Evolutionary conservation across 2,113 vertebrate genomes (phyloP).

Genomic region (Thunnus thynnus): DNA sequence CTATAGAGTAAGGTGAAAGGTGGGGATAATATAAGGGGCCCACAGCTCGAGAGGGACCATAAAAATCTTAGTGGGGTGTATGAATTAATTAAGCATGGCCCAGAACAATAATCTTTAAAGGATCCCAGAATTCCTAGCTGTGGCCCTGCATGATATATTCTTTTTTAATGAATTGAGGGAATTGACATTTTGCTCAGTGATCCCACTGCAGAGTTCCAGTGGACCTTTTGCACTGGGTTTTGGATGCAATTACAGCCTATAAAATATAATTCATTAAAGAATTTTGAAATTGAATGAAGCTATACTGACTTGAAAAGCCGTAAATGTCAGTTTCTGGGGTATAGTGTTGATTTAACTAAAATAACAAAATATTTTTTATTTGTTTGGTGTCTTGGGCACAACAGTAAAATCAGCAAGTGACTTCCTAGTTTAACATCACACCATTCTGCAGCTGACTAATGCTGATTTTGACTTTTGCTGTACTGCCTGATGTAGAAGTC

Average conservation of each 20-base stretch:
- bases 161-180: constrained; percentile 77
- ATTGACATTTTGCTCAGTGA: constrained; percentile 32
- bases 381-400: neutral
- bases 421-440: neutral
- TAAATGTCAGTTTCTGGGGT: neutral
- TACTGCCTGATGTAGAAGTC: neutral
- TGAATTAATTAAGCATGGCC: constrained; percentile 79
- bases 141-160: constrained; percentile 64
- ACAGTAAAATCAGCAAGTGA: neutral
- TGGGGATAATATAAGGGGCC: constrained; percentile 65
- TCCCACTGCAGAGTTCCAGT: no score
- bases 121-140: constrained; percentile 65
- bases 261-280: constrained; percentile 57
- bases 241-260: constrained; percentile 29
- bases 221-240: neutral
- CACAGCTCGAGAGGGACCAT: constrained; percentile 68
- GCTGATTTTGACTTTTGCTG: constrained; percentile 8
- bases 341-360: neutral
- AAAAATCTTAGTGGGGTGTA: constrained; percentile 74
- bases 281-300: constrained; percentile 37
- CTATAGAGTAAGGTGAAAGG: constrained; percentile 52
- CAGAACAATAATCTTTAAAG: constrained; percentile 73
- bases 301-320: constrained; percentile 16
- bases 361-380: neutral
- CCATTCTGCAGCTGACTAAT: neutral